These are phyloP conservation scores for Hyaena hyaena DNA, from an alignment of 2,113 vertebrate genomes.

Conservation along the genomic window DNA sequence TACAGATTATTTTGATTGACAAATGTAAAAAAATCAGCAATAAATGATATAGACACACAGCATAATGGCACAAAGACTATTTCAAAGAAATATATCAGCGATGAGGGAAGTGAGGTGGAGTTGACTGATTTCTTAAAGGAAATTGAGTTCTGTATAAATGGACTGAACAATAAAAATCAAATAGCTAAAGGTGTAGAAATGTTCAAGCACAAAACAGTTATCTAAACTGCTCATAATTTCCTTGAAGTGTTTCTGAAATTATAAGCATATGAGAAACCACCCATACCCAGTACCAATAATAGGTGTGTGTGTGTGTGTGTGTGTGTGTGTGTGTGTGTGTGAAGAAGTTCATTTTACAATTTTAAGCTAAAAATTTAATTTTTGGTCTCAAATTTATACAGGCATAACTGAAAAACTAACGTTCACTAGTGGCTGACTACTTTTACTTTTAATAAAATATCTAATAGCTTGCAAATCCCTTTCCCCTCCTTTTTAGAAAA, in stretches of 20 bases:
- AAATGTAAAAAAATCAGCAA: background rate
- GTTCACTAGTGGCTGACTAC: background rate
- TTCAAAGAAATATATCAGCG: conserved; percentile 47
- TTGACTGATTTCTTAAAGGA: background rate
- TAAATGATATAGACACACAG: background rate
- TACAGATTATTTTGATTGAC: background rate
- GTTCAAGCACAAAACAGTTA: background rate
- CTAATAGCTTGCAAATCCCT: background rate
- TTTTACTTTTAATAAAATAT: background rate
- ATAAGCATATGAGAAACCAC: background rate
- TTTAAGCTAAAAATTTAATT: background rate
- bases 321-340: too few relatives aligned
- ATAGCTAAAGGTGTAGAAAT: background rate
- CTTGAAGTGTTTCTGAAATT: background rate
- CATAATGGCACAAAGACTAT: background rate
- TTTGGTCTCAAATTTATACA: background rate
- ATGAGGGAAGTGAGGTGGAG: background rate
- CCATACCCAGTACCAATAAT: background rate
- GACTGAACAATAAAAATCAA: conserved; percentile 16
- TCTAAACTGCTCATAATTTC: background rate
- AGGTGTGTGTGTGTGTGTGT: too few relatives aligned
- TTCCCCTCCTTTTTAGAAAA: background rate
- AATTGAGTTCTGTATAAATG: background rate
- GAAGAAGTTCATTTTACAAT: background rate
- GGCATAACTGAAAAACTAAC: background rate